These are phyloP conservation scores for Epirrhoe tristata DNA, from an alignment of 2,888 invertebrate genomes.

Conservation along the genomic window DNA sequence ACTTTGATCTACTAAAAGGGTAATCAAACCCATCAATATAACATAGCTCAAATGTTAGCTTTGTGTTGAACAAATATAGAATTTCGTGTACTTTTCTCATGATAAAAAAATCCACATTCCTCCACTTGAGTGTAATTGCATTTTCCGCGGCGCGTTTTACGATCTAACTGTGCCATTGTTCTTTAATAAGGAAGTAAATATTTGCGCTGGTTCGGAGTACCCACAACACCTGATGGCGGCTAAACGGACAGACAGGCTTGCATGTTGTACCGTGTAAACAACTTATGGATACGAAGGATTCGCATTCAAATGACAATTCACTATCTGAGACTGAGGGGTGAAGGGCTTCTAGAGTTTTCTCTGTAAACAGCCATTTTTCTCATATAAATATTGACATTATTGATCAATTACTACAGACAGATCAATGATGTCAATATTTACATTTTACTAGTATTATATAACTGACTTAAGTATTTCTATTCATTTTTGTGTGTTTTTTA, in stretches of 20 bases:
- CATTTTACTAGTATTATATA: no score
- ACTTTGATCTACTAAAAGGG: constrained; percentile 60
- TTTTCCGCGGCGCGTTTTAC: constrained; percentile 67
- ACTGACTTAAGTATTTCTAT: no score
- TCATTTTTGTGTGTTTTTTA: no score
- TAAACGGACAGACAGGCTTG: constrained; percentile 25
- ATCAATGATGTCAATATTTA: no score
- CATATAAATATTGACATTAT: background rate
- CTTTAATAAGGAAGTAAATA: constrained; percentile 83
- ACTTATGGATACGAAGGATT: constrained; percentile 4
- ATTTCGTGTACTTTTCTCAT: constrained; percentile 11
- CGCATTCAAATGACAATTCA: constrained; percentile 19
- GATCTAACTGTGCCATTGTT: constrained; percentile 74
- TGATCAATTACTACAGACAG: background rate
- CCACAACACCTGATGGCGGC: constrained; percentile 38
- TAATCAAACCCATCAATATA: constrained; percentile 35
- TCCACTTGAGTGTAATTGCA: constrained; percentile 42
- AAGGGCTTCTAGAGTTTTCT: constrained; percentile 5
- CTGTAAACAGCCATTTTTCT: background rate
- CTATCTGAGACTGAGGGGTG: background rate
- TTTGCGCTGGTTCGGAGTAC: constrained; percentile 64
- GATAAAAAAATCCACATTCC: constrained; percentile 25
- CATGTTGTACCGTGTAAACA: constrained; percentile 25
- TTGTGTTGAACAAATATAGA: background rate
- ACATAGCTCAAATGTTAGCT: background rate